Percentiles rank a stretch among this genome's conserved stretches.
These are phyloP conservation scores for Hyles lineata DNA, from an alignment of 2,888 invertebrate genomes.

Conservation along the genomic window DNA sequence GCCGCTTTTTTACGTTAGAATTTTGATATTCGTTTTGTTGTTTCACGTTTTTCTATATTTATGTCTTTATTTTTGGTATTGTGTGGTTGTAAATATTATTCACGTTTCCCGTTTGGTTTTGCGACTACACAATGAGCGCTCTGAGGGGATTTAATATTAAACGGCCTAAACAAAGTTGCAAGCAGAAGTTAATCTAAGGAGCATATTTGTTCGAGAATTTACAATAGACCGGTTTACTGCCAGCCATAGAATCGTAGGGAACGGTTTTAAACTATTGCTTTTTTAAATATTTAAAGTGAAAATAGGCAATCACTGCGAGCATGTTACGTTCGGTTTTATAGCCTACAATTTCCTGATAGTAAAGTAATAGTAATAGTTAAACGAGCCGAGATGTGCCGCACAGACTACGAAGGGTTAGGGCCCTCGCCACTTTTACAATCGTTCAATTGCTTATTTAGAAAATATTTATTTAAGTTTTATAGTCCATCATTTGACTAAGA, in stretches of 20 bases:
- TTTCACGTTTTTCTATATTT: background rate
- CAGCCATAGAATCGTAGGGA: background rate
- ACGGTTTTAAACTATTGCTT: background rate
- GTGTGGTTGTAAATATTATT: background rate
- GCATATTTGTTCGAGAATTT: constrained; percentile 18
- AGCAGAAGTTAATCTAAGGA: constrained; percentile 19
- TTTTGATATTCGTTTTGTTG: background rate
- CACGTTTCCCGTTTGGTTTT: background rate
- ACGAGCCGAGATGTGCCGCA: constrained; percentile 7
- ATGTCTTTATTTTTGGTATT: background rate
- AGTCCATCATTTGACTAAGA: background rate
- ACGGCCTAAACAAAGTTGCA: constrained; percentile 22
- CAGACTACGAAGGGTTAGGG: background rate
- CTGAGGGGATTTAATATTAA: background rate
- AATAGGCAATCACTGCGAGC: constrained; percentile 25
- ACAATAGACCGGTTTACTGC: constrained; percentile 24
- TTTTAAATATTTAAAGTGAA: constrained; percentile 25
- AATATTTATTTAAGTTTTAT: constrained; percentile 13
- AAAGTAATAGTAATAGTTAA: constrained; percentile 23
- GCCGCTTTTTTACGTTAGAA: background rate
- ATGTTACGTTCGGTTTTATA: constrained; percentile 22
- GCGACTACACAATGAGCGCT: background rate
- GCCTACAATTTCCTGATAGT: constrained; percentile 26
- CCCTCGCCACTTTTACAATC: background rate
- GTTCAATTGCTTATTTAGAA: constrained; percentile 12